Base-by-base conservation (phyloP, 2,797 vertebrate species). In the Hipposideros larvatus region DNA sequence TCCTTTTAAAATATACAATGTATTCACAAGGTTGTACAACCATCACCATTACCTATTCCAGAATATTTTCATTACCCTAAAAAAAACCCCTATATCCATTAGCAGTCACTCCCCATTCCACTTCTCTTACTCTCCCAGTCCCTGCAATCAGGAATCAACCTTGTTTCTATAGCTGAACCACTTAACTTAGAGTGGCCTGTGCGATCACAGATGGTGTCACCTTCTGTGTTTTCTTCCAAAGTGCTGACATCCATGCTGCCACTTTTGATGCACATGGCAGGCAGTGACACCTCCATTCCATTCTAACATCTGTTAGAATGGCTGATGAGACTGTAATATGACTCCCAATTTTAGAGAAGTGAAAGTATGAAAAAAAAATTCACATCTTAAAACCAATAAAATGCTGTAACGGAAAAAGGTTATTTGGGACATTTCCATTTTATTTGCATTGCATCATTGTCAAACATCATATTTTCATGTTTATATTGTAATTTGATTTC, bases 401-500 rank as follows among this genome's bases (percentile, higher is more conserved):
- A 68, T 61, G 57, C 11, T 88, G 13, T 68, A n/a, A 82, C 16
- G 18, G 16, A 84, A 79, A 43, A 51, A 87, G 10, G 11, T 77
- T 75, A 78, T 53, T 68, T 87, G 48, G 68, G 73, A 31, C 22
- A 43, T 46, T 87, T 71, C 46, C 16, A 24, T 85, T 95, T 95
- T 63, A 31, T 26, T 70, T 86, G 41, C 28, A 4, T 65, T 61
- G 34, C 24, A 53, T 93, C 57, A 77, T 34, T 91, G 87, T 71
- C 82, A 92, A 63, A 84, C 24, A 94, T 68, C 34, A 22, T 63
- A 77, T 9, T 83, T 18, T 70, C 77, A 71, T 4, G 1, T 90
- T 94, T 79, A 71, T 73, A 59, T 22, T 94, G 55, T 73, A 55
- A 66, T 83, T 34, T 93, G 70, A 90, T 86, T 19, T 77, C 31